Conservation (phyloP, 2,888 invertebrate genomes). For the Pinctada fucata region DNA sequence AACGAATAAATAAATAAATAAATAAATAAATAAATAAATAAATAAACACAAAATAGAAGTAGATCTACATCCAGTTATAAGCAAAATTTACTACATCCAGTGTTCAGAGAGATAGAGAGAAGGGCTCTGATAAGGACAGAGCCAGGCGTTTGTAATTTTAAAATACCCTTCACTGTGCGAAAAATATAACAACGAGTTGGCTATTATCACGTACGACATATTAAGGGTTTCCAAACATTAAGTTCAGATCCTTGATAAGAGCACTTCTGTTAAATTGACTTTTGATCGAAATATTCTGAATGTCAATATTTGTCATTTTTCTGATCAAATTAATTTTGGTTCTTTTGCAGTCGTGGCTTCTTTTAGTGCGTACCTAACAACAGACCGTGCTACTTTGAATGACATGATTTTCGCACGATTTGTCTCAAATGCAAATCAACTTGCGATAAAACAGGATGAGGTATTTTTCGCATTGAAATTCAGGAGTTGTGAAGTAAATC, state of each 20-base stretch:
- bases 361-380: not conserved
- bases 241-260: not conserved
- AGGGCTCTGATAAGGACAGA: no score
- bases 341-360: not conserved
- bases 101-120: no score
- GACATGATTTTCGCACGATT: not conserved
- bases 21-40: no score
- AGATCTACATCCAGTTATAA: no score
- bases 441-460: no score
- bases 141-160: no score
- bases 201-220: not conserved
- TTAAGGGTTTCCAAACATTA: not conserved
- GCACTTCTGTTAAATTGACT: slow-evolving; percentile 1
- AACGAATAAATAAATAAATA: no score
- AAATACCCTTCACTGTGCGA: no score
- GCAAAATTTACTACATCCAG: no score
- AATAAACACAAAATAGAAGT: no score
- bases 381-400: not conserved
- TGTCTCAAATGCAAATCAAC: not conserved
- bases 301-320: slow-evolving; percentile 3
- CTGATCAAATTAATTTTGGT: slow-evolving; percentile 1
- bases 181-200: not conserved
- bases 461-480: no score
- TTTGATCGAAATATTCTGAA: not conserved
- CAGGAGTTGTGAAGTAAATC: no score